Evolutionary conservation across 2,888 invertebrate genomes (phyloP).

Genomic region (Schrankia costaestrigalis): DNA sequence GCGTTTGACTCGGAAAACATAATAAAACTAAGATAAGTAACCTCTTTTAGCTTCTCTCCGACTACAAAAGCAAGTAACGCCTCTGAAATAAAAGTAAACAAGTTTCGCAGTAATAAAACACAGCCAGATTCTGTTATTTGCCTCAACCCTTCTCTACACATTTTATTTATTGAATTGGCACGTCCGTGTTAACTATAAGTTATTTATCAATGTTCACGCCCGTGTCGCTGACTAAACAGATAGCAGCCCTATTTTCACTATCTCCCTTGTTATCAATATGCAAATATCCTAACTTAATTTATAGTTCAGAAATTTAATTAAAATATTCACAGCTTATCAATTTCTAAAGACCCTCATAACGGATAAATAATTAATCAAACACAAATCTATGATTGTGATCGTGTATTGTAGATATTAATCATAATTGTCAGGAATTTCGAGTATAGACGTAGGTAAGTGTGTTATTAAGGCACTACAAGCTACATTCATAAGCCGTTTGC

Average conservation of each 20-base stretch:
- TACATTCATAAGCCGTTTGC: conserved; percentile 45
- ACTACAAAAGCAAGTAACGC: conserved; percentile 37
- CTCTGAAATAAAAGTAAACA: conserved; percentile 37
- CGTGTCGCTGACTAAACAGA: conserved; percentile 17
- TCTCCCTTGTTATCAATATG: conserved; percentile 26
- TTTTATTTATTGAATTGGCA: conserved; percentile 28
- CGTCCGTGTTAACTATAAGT: conserved; percentile 9
- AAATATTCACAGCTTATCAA: too few relatives aligned
- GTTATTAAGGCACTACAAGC: conserved; percentile 16
- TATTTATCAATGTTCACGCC: conserved; percentile 27
- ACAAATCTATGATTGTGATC: conserved; percentile 1
- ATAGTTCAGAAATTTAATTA: background rate
- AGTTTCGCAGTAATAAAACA: conserved; percentile 51
- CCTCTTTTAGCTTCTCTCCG: conserved; percentile 26
- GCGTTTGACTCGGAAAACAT: conserved; percentile 23
- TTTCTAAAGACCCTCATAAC: too few relatives aligned
- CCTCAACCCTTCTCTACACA: conserved; percentile 20
- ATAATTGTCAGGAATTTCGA: conserved; percentile 12
- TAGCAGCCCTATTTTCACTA: conserved; percentile 21
- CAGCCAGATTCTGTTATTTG: conserved; percentile 35
- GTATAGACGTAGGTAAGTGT: conserved; percentile 12
- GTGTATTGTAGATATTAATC: conserved; percentile 1
- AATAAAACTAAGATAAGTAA: conserved; percentile 32
- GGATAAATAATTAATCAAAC: conserved; percentile 14
- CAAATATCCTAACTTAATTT: conserved; percentile 10